Base-by-base conservation (phyloP, 2,113 vertebrate species). In the Nibea coibor region DNA sequence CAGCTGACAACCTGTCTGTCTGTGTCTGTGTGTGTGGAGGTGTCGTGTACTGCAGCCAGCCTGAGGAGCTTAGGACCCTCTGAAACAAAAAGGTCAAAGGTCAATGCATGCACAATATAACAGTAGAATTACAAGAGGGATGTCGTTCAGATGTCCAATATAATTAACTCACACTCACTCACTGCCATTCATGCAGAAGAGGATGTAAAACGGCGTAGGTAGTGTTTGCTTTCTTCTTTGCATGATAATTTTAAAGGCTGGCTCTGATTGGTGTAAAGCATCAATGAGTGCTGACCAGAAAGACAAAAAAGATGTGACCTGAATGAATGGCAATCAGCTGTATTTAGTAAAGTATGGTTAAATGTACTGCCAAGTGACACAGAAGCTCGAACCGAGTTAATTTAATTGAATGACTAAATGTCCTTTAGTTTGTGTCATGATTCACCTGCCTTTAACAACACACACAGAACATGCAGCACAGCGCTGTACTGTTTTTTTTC, bases 401-500 rank as follows among this genome's bases (percentile, higher is more conserved):
- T 48, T 24, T 48, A 4, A 6, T 15, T 12, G 9, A 50, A 28
- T 5, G 2, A 5, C 20, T 10, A 24, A 35, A 14, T 61, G 20
- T 6, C 48, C 0, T 20, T 7, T 19, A 39, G 65, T 58, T 78
- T 79, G 73, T 76, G 73, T 83, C 83, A 79, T 45, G 26, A 74
- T 80, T 75, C 1, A 0, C 47, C 51, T 10, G 45, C 71, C 16
- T 22, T 73, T 22, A 61, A 45, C 35, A 47, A 45, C 50, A 57
- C 53, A 50, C 42, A 24, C 63, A 66, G 19, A 57, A 75, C 31
- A 59, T 50, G 59, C 53, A 88, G 58, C 61, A 71, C 75, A 51
- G 63, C 74, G 26, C 24, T 59, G n/a, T 20, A 20, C 61, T 53
- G 2, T 62, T 22, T 70, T 61, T 61, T 66, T 22, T 54, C 22